Conservation (phyloP, 2,113 vertebrate species). For the Harpagus bidentatus region DNA sequence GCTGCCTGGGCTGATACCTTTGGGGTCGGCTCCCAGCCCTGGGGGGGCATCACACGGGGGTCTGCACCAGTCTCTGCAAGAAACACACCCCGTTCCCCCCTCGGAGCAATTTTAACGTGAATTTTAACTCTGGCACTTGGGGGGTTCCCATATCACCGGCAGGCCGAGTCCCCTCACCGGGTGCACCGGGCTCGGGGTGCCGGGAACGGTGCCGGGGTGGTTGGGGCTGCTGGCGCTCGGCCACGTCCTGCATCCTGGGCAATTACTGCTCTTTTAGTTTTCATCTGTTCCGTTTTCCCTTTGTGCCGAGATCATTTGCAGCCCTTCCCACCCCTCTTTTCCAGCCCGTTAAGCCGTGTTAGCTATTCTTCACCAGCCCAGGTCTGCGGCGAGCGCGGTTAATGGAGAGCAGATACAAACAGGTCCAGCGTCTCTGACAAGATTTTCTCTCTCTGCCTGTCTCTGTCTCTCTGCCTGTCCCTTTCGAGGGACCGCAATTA, state of each 20-base stretch:
- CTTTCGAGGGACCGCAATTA: constrained; percentile 47
- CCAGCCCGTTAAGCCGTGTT: constrained; percentile 53
- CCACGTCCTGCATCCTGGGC: not conserved
- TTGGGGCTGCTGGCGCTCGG: accelerated
- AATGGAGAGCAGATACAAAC: constrained; percentile 51
- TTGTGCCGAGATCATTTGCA: constrained; percentile 19
- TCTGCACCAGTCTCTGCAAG: not conserved
- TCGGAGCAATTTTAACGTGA: accelerated
- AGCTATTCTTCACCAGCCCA: constrained; percentile 35
- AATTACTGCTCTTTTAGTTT: not conserved
- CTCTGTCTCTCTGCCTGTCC: constrained; percentile 17
- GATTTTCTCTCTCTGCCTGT: constrained; percentile 15
- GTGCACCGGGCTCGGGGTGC: not conserved
- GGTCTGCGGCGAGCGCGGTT: constrained; percentile 19
- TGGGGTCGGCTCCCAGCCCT: not conserved
- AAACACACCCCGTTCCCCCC: accelerated
- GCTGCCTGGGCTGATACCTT: not conserved
- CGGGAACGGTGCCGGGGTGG: not conserved
- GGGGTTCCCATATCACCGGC: accelerated
- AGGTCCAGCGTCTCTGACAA: constrained; percentile 10
- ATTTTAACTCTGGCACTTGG: not conserved
- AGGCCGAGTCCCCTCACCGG: accelerated
- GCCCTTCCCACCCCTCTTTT: constrained; percentile 35
- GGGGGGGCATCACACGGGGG: accelerated
- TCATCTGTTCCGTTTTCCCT: not conserved